phyloP scores from a whole-genome alignment of 2,888 invertebrate species.

The Siphonodentalium dalli region DNA sequence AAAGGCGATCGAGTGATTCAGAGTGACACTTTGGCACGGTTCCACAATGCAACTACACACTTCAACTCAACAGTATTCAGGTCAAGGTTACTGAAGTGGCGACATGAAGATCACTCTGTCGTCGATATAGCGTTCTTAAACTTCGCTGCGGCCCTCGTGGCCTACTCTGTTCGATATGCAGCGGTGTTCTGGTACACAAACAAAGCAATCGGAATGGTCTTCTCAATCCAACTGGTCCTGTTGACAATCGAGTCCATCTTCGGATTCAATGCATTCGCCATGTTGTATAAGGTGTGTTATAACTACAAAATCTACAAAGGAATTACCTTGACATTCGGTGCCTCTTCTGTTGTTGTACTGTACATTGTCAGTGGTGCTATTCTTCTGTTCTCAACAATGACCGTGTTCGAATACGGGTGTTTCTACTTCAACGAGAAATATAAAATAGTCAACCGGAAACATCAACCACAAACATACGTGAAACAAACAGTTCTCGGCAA shows the following conservation, averaged over 20 bases:
- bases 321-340: constrained; percentile 50
- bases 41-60: too few species aligned
- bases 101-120: constrained; percentile 28
- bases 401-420: constrained; percentile 60
- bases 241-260: constrained; percentile 78
- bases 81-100: too few species aligned
- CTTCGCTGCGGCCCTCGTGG: constrained; percentile 78
- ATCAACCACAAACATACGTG: constrained; percentile 44
- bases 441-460: constrained; percentile 47
- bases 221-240: constrained; percentile 81
- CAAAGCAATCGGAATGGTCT: constrained; percentile 80
- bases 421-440: constrained; percentile 58
- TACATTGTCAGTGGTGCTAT: constrained; percentile 77
- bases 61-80: too few species aligned
- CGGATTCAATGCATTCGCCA: constrained; percentile 79
- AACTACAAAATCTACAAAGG: constrained; percentile 40
- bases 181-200: constrained; percentile 88
- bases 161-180: constrained; percentile 82
- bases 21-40: too few species aligned
- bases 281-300: constrained; percentile 75
- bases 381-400: constrained; percentile 77
- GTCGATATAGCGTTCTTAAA: constrained; percentile 80
- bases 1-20: too few species aligned
- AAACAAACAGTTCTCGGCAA: constrained; percentile 43
- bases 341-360: constrained; percentile 65